Evolutionary conservation across 1,140 invertebrate genomes (phyloP).

Genomic region (Drosophila nigromelanica): DNA sequence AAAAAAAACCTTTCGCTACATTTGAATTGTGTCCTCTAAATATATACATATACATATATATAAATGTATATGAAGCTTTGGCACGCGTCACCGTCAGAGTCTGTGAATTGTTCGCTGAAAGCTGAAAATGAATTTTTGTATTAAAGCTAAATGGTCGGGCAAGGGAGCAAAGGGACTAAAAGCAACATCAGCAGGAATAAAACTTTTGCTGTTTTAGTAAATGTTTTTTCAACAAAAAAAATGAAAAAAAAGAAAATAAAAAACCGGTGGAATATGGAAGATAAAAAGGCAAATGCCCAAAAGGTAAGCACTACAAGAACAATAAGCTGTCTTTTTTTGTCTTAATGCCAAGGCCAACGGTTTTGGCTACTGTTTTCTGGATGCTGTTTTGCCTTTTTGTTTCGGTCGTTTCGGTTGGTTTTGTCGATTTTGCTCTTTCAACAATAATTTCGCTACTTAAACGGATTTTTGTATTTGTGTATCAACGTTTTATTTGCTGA

Average conservation of each 20-base stretch:
- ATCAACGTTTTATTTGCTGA: slow-evolving; percentile 81
- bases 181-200: slow-evolving; percentile 71
- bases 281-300: slow-evolving; percentile 42
- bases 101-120: slow-evolving; percentile 61
- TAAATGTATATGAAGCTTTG: slow-evolving; percentile 55
- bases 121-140: slow-evolving; percentile 73
- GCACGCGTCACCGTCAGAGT: slow-evolving; percentile 60
- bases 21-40: neutral
- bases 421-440: slow-evolving; percentile 47
- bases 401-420: slow-evolving; percentile 25
- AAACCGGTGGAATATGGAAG: slow-evolving; percentile 8
- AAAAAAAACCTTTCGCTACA: too few species aligned
- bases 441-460: slow-evolving; percentile 81
- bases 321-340: slow-evolving; percentile 64
- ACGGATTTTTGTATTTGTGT: slow-evolving; percentile 76
- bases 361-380: slow-evolving; percentile 29
- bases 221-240: slow-evolving; percentile 77
- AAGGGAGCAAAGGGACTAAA: slow-evolving; percentile 28
- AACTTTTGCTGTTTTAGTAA: slow-evolving; percentile 72
- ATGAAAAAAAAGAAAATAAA: slow-evolving; percentile 22
- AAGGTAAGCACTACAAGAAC: slow-evolving; percentile 62
- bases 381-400: slow-evolving; percentile 40
- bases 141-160: slow-evolving; percentile 17
- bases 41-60: slow-evolving; percentile 28
- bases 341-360: slow-evolving; percentile 62